Evolutionary conservation across 2,113 vertebrate genomes (phyloP).

Genomic region (Protobothrops mucrosquamatus): DNA sequence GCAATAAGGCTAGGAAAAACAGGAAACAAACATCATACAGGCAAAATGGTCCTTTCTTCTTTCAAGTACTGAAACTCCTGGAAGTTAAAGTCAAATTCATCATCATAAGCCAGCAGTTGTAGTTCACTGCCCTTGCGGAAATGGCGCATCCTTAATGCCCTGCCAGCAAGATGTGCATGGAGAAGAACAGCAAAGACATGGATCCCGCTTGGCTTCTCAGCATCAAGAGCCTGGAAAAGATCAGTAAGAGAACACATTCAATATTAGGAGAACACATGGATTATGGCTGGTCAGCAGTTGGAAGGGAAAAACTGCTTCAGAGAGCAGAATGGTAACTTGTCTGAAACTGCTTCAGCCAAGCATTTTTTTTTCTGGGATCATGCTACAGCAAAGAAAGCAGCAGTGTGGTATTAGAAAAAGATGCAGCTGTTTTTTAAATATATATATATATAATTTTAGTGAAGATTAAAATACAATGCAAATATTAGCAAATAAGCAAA

Average conservation of each 20-base stretch:
- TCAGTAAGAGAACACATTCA: neutral
- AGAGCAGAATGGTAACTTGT: neutral
- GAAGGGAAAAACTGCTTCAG: neutral
- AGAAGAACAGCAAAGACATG: conserved; percentile 83
- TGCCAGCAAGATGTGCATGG: conserved; percentile 84
- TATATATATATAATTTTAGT: neutral
- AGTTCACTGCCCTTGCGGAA: conserved; percentile 77
- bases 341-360: neutral
- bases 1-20: neutral
- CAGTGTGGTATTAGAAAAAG: neutral
- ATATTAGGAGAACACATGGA: neutral
- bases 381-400: neutral
- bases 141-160: conserved; percentile 79
- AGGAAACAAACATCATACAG: conserved; percentile 63
- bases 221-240: conserved; percentile 73
- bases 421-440: neutral
- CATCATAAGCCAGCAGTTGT: conserved; percentile 77
- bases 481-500: neutral
- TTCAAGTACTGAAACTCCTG: conserved; percentile 85
- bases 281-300: neutral
- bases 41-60: conserved; percentile 80
- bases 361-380: neutral
- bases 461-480: neutral
- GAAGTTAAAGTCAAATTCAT: conserved; percentile 88
- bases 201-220: conserved; percentile 79